Evolutionary conservation across 2,888 invertebrate species (phyloP), one percentile per base, ranked within the genome.

Genomic region (Hypselothyrea guttata): DNA sequence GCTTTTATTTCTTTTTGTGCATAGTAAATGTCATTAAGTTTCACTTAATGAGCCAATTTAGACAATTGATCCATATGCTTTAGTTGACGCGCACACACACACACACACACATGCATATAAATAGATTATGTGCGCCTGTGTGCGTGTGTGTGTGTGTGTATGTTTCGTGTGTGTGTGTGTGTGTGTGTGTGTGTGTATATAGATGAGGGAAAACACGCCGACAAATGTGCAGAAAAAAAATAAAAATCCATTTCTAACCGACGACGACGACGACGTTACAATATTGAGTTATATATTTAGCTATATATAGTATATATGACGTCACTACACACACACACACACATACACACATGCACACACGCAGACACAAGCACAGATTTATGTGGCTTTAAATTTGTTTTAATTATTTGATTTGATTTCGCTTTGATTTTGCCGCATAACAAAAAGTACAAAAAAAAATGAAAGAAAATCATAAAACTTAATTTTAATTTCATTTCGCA

Each of bases 21-120:
- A 82, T 76, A 79, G 81, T 73, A 81, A 81, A 81, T 81, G 82
- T 78, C 82, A 81, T 81, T 82, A 81, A 81, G 81, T 75, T 75
- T 82, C 83, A 81, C 83, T 81, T 81, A 81, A 81, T 81, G 81
- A 81, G 81, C 79, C 81, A 81, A 81, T 81, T 81, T 81, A 81
- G 83, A 81, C 83, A 81, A 81, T 81, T 81, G 81, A 75, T 81
- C 71, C 83, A 79, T 79, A 77, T 77, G 83, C 81, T 71, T 73
- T 77, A 78, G 75, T 82, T 82, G 79, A 79, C 74, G 78, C 82
- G 76, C 51, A 72, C 67, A 73, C 70, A 68, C 34, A 65, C 34
- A 69, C 40, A 67, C 44, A 52, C 53, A 57, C 16, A 60, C 13
- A 42, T 34, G 60, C 31, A 49, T 51, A 69, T 46, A 62, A 55